Evolutionary conservation across 2,888 invertebrate species (phyloP).

Genomic region (Calameuta pallipes): DNA sequence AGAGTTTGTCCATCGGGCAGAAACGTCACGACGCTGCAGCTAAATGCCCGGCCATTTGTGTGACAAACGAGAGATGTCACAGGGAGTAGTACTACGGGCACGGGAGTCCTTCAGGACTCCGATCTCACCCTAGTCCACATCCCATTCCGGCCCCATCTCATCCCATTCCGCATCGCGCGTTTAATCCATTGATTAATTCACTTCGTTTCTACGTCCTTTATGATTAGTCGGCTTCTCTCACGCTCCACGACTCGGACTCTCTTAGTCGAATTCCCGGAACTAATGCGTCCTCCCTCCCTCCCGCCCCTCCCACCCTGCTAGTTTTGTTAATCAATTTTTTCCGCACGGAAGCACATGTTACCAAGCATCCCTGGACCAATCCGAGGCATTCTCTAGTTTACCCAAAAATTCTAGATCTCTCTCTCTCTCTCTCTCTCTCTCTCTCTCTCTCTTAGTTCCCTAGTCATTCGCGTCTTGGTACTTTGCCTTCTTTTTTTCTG

Average conservation of each 20-base stretch:
- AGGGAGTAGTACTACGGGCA: slow-evolving; percentile 17
- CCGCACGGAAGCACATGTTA: slow-evolving; percentile 15
- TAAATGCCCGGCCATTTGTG: slow-evolving; percentile 63
- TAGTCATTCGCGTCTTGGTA: not conserved
- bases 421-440: not conserved
- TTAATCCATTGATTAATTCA: slow-evolving; percentile 64
- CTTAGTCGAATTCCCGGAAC: slow-evolving; percentile 35
- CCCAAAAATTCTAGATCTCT: not conserved
- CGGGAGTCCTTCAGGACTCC: slow-evolving; percentile 3
- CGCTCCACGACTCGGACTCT: slow-evolving; percentile 20
- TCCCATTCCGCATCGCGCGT: slow-evolving; percentile 38
- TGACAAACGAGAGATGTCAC: slow-evolving; percentile 64
- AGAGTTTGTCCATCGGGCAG: slow-evolving; percentile 53
- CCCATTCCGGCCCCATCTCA: slow-evolving; percentile 18
- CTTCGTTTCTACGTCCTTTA: slow-evolving; percentile 58
- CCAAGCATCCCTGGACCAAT: not conserved
- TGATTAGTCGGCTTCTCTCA: slow-evolving; percentile 50
- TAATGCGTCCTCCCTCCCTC: slow-evolving; percentile 40
- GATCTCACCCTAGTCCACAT: slow-evolving; percentile 19
- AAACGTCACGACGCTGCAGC: slow-evolving; percentile 40
- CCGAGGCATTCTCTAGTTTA: not conserved
- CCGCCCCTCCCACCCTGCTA: slow-evolving; percentile 30
- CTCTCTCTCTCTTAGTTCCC: slow-evolving; percentile 10
- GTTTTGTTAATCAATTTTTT: slow-evolving; percentile 55
- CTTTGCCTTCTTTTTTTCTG: not conserved